Percentiles rank a stretch among this genome's conserved stretches.
These are phyloP conservation scores for Eriosoma lanigerum DNA, from an alignment of 1,140 invertebrate genomes.

Conservation along the genomic window DNA sequence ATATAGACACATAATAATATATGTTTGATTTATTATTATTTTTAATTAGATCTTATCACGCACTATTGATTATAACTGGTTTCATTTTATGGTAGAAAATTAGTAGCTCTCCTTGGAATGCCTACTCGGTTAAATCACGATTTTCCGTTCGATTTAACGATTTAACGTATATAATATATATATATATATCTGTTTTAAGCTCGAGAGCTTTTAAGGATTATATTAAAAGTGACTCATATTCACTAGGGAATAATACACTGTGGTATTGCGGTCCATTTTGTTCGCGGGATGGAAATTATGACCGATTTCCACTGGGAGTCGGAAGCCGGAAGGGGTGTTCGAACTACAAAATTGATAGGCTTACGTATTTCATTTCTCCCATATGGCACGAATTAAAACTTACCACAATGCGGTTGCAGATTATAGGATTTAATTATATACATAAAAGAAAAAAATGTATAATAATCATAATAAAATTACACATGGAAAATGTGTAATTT, in stretches of 20 bases:
- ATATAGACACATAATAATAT: neutral
- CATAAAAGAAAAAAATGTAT: neutral
- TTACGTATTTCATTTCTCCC: neutral
- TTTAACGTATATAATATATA: neutral
- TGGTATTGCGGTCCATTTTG: constrained; percentile 37
- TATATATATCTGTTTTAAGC: neutral
- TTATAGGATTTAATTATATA: neutral
- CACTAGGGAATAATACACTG: constrained; percentile 20
- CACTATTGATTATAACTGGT: constrained; percentile 49
- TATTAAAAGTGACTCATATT: constrained; percentile 13
- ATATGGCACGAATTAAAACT: constrained; percentile 31
- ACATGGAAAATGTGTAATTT: neutral
- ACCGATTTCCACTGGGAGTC: constrained; percentile 46
- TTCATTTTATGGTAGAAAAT: constrained; percentile 33
- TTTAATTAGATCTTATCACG: constrained; percentile 50
- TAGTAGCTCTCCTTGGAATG: constrained; percentile 38
- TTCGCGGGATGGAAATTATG: neutral
- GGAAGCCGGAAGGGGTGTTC: constrained; percentile 30
- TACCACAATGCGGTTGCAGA: neutral
- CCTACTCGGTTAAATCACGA: constrained; percentile 38
- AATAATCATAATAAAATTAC: constrained; percentile 14
- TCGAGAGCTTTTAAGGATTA: constrained; percentile 30
- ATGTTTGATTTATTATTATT: constrained; percentile 13
- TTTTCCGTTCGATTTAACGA: constrained; percentile 17
- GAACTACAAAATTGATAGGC: constrained; percentile 26